Base-by-base conservation (phyloP, 1,140 invertebrate species). In the Helicoverpa armigera region DNA sequence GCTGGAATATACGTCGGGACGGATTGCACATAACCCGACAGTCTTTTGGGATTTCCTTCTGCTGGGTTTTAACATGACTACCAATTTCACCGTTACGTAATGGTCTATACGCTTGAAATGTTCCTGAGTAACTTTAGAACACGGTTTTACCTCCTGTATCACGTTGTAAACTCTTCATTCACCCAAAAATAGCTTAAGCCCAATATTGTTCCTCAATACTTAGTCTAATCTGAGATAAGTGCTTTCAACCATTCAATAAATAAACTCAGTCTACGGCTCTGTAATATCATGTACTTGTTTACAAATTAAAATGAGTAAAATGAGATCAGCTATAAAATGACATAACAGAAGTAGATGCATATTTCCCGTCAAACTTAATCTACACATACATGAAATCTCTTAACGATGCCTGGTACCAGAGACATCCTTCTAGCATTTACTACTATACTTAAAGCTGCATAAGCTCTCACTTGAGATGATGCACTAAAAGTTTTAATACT, bases 1-100 rank as follows among this genome's bases (percentile, higher is more conserved):
- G 84, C 84, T 75, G 73, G 80, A 82, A 83, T 83, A 77, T 85
- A 85, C 82, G 85, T 80, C 72, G 80, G 83, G 83, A 86, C 84
- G 86, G 88, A 89, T 89, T 89, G 88, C 85, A 87, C 67, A 88
- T 84, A 89, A 85, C 86, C 85, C 83, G 61, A 54, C 76, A 83
- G 86, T 89, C 85, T 88, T 86, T 88, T 83, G 86, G 88, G 88
- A 88, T 86, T 88, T 83, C 82, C 81, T 82, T 83, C 83, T 67
- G 84, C 82, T 85, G 58, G 73, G 84, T 85, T 86, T 87, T 87
- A 82, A 73, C 43, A 61, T 53, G 74, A 63, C 72, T 18, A 53
- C 51, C n/a, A 18, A 31, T 87, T 54, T 73, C 83, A 89, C 79
- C 80, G 84, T 29, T 75, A 4, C 51, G 85, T 78, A 84, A 79